phyloP scores from a whole-genome alignment of 92 coral and sea anemone species.

The Bergia puertoricense region DNA sequence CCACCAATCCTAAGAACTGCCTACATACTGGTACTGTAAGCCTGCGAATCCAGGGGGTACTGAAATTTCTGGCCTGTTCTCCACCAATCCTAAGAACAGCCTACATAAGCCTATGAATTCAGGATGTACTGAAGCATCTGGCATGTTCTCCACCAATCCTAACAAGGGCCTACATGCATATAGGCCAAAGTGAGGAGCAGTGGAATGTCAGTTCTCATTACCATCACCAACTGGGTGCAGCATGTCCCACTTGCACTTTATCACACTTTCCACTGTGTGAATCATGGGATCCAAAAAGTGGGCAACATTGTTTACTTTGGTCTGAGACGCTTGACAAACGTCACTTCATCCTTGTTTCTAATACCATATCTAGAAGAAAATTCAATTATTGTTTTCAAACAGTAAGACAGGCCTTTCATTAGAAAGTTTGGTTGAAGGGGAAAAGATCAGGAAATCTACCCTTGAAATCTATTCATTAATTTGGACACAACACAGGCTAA shows the following conservation, averaged over 20 bases:
- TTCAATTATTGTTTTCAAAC: not conserved
- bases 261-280: not conserved
- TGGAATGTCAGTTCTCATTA: too few relatives aligned
- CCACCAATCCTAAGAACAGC: not conserved
- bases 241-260: not conserved
- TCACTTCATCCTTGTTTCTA: slow-evolving; percentile 84
- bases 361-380: slow-evolving; percentile 79
- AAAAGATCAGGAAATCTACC: too few relatives aligned
- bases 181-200: too few relatives aligned
- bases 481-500: not conserved
- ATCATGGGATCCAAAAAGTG: not conserved
- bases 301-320: slow-evolving; percentile 53
- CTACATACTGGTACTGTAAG: not conserved
- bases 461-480: too few relatives aligned
- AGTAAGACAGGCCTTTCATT: not conserved
- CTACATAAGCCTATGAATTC: not conserved
- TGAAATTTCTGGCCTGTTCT: too few relatives aligned
- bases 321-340: slow-evolving; percentile 79
- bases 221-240: not conserved
- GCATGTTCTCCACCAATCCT: too few relatives aligned
- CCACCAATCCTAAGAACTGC: not conserved
- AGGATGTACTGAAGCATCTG: not conserved
- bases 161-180: too few relatives aligned
- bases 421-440: not conserved
- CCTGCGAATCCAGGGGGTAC: too few relatives aligned